These are phyloP conservation scores for Alces alces DNA, from an alignment of 2,113 vertebrate species.

Conservation along the genomic window DNA sequence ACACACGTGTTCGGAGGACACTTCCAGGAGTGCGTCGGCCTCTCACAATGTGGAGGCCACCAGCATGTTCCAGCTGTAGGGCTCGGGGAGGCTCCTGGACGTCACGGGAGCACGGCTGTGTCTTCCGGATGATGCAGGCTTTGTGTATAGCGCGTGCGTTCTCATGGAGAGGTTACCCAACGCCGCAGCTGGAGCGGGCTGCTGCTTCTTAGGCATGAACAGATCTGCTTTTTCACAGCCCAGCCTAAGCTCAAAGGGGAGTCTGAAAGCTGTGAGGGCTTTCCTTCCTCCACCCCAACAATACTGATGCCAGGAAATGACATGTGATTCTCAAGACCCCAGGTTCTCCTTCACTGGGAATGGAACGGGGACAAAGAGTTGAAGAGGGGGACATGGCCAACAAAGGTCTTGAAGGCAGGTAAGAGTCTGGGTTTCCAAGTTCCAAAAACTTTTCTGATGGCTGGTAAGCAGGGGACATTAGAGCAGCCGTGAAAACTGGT, in stretches of 20 bases:
- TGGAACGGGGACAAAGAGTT: neutral
- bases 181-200: neutral
- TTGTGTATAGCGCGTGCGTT: neutral
- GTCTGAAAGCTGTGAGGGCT: neutral
- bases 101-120: rapidly evolving
- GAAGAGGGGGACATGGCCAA: too few relatives aligned
- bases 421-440: neutral
- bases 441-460: neutral
- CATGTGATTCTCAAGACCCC: neutral
- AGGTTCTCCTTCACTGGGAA: neutral
- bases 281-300: neutral
- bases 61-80: constrained; percentile 61
- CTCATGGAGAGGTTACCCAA: neutral
- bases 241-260: neutral
- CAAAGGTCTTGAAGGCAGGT: neutral
- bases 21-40: constrained; percentile 62
- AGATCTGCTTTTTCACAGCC: neutral
- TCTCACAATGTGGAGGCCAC: constrained; percentile 63
- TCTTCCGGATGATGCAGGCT: neutral
- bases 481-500: neutral
- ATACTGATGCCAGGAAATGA: neutral
- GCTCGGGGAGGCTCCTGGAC: neutral
- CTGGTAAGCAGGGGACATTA: neutral
- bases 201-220: neutral
- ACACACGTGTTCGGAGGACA: constrained; percentile 58